These are phyloP conservation scores for Amphipyra berbera DNA, from an alignment of 2,888 invertebrate genomes.

Conservation along the genomic window DNA sequence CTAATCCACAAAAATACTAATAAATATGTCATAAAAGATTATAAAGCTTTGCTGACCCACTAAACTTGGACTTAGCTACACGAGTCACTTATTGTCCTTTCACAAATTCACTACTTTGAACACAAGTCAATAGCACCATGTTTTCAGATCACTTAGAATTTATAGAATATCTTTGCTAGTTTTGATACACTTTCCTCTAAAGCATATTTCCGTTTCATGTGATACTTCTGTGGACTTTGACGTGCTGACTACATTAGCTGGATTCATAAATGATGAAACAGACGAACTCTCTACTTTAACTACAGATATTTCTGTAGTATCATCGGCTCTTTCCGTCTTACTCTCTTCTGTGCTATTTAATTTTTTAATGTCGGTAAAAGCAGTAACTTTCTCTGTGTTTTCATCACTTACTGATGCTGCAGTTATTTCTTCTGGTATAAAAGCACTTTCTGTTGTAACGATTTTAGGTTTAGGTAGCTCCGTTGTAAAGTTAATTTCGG, in stretches of 20 bases:
- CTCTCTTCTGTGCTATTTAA: constrained; percentile 46
- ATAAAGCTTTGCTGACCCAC: constrained; percentile 36
- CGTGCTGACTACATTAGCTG: constrained; percentile 91
- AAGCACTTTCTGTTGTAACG: constrained; percentile 78
- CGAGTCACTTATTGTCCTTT: constrained; percentile 46
- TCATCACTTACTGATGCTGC: constrained; percentile 50
- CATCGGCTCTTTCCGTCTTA: constrained; percentile 47
- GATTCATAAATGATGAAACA: constrained; percentile 84
- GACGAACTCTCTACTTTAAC: constrained; percentile 74
- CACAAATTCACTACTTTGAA: constrained; percentile 75
- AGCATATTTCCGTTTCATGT: constrained; percentile 97
- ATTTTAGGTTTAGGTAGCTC: constrained; percentile 68
- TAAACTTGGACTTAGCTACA: constrained; percentile 25
- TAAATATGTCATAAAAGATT: constrained; percentile 55
- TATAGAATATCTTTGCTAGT: constrained; percentile 85
- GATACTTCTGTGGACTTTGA: constrained; percentile 95
- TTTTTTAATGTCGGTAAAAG: constrained; percentile 36
- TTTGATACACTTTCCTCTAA: constrained; percentile 95
- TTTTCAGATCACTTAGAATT: constrained; percentile 47
- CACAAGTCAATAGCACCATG: constrained; percentile 78
- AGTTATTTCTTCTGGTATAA: constrained; percentile 85
- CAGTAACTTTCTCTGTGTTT: constrained; percentile 45
- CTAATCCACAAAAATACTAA: constrained; percentile 62
- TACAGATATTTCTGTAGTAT: constrained; percentile 57
- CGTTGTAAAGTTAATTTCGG: constrained; percentile 67